A percentile compares a stretch with the other conserved stretches of the same genome.
phyloP scores from a whole-genome alignment of 2,113 vertebrate genomes.

The Hiodon alosoides region DNA sequence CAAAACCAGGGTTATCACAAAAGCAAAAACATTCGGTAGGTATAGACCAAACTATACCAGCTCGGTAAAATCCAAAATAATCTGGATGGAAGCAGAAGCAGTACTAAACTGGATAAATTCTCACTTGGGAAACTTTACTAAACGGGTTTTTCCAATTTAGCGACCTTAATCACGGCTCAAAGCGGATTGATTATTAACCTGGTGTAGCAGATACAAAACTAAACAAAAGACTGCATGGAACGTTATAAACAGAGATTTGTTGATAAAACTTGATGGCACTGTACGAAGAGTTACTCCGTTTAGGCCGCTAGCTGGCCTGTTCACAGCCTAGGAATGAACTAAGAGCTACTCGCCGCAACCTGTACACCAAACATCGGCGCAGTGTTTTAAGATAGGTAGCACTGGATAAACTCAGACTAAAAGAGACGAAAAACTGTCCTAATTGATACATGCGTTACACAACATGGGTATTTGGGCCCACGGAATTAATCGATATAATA shows the following conservation, averaged over 20 bases:
- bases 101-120: background rate
- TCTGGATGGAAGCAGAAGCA: background rate
- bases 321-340: constrained; percentile 39
- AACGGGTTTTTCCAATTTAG: background rate
- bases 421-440: constrained; percentile 29
- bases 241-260: background rate
- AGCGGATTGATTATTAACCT: background rate
- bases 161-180: background rate
- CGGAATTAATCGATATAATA: constrained; percentile 48
- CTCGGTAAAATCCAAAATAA: background rate
- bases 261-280: background rate
- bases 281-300: constrained; percentile 18
- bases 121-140: constrained; percentile 2
- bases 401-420: constrained; percentile 26
- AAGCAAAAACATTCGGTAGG: background rate
- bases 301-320: constrained; percentile 31
- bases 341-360: constrained; percentile 47
- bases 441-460: constrained; percentile 33
- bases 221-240: background rate
- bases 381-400: constrained; percentile 43
- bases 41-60: background rate
- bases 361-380: constrained; percentile 40
- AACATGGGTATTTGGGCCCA: constrained; percentile 28
- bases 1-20: constrained; percentile 4
- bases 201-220: background rate